Conservation (phyloP, 2,113 vertebrate genomes). For the Athene noctua region DNA sequence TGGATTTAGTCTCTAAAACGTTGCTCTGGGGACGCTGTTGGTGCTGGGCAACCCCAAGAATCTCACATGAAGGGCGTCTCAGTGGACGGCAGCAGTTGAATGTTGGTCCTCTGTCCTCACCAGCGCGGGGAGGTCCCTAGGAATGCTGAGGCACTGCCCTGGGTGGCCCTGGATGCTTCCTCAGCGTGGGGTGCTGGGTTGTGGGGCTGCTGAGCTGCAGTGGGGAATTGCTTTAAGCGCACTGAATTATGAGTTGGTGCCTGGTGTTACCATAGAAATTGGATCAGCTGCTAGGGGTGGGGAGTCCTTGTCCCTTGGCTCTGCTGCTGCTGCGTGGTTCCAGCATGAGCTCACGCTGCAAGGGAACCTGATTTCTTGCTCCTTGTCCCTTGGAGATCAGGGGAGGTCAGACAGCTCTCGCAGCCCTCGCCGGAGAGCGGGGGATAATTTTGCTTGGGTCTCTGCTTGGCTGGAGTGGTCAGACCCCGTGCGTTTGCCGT, state of each 20-base stretch:
- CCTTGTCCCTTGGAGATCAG: background rate
- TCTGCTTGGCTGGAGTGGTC: background rate
- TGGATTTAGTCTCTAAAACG: background rate
- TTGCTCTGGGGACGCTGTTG: background rate
- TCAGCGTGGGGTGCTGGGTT: background rate
- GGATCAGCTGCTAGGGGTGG: constrained; percentile 44
- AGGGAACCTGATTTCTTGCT: constrained; percentile 8
- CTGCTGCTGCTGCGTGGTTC: background rate
- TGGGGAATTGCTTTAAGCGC: background rate
- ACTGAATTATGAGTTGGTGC: constrained; percentile 19
- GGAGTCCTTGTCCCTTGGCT: constrained; percentile 43
- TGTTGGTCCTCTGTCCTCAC: background rate
- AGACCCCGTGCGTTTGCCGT: background rate
- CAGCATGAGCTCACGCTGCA: background rate
- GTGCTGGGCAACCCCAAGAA: background rate
- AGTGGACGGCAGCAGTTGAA: background rate
- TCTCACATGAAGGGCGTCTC: background rate
- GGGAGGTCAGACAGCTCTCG: background rate
- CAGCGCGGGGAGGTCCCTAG: fast-evolving
- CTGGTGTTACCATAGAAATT: constrained; percentile 57
- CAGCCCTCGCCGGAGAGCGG: background rate
- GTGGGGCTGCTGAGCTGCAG: background rate
- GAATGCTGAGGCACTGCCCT: background rate
- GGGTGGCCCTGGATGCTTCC: background rate
- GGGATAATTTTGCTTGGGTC: background rate